Percentiles rank a stretch among this genome's conserved stretches.
Conservation (phyloP, 2,888 invertebrate genomes). For the Caenorhabditis sulstoni region DNA sequence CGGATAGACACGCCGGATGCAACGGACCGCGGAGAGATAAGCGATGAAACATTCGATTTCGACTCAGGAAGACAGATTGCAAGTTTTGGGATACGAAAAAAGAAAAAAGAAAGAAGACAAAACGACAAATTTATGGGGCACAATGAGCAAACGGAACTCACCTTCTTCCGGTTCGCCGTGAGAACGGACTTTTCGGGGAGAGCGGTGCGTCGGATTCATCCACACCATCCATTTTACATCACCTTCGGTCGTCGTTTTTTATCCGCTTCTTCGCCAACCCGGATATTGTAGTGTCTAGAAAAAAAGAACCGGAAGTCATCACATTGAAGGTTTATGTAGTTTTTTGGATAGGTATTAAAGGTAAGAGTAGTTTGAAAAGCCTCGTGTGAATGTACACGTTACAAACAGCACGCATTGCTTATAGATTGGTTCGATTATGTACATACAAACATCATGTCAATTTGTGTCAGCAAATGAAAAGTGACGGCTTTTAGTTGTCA, state of each 20-base stretch:
- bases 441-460: slow-evolving; percentile 44
- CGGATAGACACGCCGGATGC: slow-evolving; percentile 25
- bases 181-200: slow-evolving; percentile 50
- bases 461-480: slow-evolving; percentile 47
- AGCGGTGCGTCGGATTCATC: slow-evolving; percentile 50
- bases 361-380: neutral
- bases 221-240: slow-evolving; percentile 53
- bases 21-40: slow-evolving; percentile 12
- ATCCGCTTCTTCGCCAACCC: neutral
- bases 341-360: neutral
- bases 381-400: slow-evolving; percentile 23
- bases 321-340: neutral
- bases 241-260: slow-evolving; percentile 15
- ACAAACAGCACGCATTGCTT: slow-evolving; percentile 28
- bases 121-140: slow-evolving; percentile 16
- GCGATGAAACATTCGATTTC: slow-evolving; percentile 51
- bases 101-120: slow-evolving; percentile 7
- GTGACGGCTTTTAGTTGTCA: slow-evolving; percentile 36
- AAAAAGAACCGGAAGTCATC: slow-evolving; percentile 28
- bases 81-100: no score
- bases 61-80: slow-evolving; percentile 12
- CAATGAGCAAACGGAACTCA: neutral
- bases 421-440: slow-evolving; percentile 48
- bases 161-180: slow-evolving; percentile 47
- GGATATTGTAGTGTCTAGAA: slow-evolving; percentile 3